Percentiles rank a stretch among this genome's conserved stretches.
phyloP scores from a whole-genome alignment of 2,797 vertebrate species.

The Okamejei kenojei region DNA sequence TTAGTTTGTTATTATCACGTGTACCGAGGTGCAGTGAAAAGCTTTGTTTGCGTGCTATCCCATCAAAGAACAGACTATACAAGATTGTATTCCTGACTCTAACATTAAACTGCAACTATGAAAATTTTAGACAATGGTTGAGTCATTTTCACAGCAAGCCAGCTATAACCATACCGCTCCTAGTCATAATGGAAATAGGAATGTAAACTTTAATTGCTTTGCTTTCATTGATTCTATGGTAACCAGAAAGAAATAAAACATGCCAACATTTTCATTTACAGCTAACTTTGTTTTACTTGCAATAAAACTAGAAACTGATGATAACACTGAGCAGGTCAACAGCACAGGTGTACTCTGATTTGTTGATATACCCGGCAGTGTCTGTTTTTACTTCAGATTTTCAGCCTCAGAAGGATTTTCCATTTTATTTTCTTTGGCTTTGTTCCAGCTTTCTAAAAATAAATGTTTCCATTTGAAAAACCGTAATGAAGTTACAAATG shows the following conservation, averaged over 20 bases:
- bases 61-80: too few species aligned
- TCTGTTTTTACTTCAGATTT: too few species aligned
- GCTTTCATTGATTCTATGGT: not conserved
- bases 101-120: not conserved
- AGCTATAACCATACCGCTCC: not conserved
- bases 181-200: not conserved
- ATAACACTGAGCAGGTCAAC: too few species aligned
- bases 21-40: too few species aligned
- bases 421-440: not conserved
- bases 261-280: not conserved
- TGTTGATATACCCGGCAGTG: too few species aligned
- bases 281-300: not conserved
- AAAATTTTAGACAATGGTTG: not conserved
- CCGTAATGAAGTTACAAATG: not conserved
- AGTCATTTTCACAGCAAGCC: not conserved
- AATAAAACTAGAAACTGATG: too few species aligned
- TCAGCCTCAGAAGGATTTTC: too few species aligned
- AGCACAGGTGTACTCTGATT: too few species aligned
- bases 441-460: not conserved
- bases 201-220: not conserved
- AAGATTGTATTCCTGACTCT: not conserved
- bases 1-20: too few species aligned
- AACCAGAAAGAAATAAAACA: not conserved
- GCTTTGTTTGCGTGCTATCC: too few species aligned
- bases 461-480: not conserved